Evolutionary conservation across 2,888 invertebrate species (phyloP).

Genomic region (Papilio demoleus): DNA sequence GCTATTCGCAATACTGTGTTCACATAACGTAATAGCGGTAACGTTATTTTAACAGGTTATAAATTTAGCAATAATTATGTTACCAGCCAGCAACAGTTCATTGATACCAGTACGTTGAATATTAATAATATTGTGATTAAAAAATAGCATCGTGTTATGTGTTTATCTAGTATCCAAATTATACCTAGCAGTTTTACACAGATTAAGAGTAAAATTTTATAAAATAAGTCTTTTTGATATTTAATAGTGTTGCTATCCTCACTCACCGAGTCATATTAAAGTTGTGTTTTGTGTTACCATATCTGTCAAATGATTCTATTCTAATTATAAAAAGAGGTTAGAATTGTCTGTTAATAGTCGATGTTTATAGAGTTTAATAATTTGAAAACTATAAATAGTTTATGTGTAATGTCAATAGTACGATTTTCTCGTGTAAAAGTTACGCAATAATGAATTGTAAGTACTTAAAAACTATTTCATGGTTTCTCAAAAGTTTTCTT

Average conservation of each 20-base stretch:
- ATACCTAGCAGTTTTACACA: background rate
- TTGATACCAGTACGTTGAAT: background rate
- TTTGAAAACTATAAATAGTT: constrained; percentile 59
- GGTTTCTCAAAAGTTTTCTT: constrained; percentile 49
- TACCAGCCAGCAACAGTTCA: constrained; percentile 16
- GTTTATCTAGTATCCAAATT: constrained; percentile 1
- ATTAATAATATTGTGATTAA: background rate
- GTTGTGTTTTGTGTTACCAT: background rate
- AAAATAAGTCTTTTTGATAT: background rate
- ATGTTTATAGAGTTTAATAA: constrained; percentile 35
- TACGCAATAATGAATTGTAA: constrained; percentile 38
- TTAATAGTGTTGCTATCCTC: background rate
- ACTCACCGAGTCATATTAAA: too few species aligned
- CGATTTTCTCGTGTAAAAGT: background rate
- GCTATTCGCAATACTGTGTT: constrained; percentile 56
- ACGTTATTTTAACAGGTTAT: constrained; percentile 56
- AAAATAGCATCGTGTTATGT: background rate
- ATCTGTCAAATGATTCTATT: background rate
- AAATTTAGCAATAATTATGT: constrained; percentile 42
- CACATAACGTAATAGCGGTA: constrained; percentile 51
- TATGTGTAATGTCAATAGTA: constrained; percentile 49
- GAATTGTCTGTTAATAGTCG: constrained; percentile 33
- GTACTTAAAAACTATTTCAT: constrained; percentile 60
- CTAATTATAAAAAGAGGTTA: background rate
- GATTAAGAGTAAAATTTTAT: background rate